A percentile compares a stretch with the other conserved stretches of the same genome.
Evolutionary conservation across 2,113 vertebrate species (phyloP).

Genomic region (Tamias sibiricus): DNA sequence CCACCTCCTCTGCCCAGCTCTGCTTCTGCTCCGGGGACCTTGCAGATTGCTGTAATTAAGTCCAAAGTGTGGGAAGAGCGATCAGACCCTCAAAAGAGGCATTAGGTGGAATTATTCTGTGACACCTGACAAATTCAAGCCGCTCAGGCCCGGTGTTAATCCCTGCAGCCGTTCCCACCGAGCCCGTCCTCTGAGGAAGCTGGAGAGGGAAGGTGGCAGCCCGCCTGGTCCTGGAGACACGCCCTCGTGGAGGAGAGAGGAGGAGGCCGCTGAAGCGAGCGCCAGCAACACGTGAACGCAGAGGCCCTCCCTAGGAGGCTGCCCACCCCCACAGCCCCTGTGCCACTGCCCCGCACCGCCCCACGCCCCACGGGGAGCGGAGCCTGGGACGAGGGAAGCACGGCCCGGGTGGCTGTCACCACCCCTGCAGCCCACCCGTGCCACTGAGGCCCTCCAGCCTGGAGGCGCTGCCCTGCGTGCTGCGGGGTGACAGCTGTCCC

Average conservation of each 20-base stretch:
- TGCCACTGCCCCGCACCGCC: fast-evolving
- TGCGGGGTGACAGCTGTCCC: too few relatives aligned
- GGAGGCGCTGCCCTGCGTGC: too few relatives aligned
- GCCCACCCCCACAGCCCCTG: fast-evolving
- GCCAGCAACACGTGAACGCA: fast-evolving
- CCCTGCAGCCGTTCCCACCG: background rate
- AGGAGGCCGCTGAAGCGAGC: too few relatives aligned
- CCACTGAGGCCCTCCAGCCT: too few relatives aligned
- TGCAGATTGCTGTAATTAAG: background rate
- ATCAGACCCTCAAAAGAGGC: background rate
- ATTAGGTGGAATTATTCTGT: background rate
- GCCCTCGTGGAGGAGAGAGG: too few relatives aligned
- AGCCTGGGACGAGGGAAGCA: background rate
- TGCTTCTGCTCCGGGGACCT: background rate
- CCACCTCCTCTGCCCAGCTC: background rate
- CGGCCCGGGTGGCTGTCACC: too few relatives aligned
- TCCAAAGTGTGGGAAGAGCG: background rate
- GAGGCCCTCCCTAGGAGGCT: background rate
- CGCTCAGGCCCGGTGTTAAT: background rate
- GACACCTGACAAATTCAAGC: background rate
- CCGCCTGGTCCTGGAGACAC: background rate
- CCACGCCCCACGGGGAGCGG: background rate
- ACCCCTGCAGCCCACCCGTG: too few relatives aligned
- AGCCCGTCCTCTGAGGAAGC: background rate
- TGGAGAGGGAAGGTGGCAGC: fast-evolving